These are phyloP conservation scores for Aspidapion aeneum DNA, from an alignment of 2,888 invertebrate species.

Conservation along the genomic window DNA sequence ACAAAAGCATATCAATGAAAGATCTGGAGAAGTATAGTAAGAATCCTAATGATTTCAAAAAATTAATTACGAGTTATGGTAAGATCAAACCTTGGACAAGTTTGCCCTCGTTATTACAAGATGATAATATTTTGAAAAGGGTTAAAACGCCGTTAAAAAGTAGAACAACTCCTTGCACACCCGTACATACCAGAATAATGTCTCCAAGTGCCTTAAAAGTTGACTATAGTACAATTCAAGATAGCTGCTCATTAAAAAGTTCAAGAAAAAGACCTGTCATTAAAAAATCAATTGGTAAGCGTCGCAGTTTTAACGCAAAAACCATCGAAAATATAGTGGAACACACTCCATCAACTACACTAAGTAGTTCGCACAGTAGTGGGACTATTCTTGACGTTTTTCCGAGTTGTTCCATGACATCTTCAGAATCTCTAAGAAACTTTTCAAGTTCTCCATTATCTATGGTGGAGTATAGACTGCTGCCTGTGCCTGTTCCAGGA, in stretches of 20 bases:
- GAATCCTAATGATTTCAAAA: slow-evolving; percentile 8
- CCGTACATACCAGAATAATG: slow-evolving; percentile 36
- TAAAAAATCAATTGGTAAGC: slow-evolving; percentile 24
- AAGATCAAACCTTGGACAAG: slow-evolving; percentile 48
- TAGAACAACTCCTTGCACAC: slow-evolving; percentile 44
- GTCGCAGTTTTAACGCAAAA: slow-evolving; percentile 34
- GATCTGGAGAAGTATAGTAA: slow-evolving; percentile 17
- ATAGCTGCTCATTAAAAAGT: slow-evolving; percentile 10
- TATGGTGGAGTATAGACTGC: slow-evolving; percentile 43
- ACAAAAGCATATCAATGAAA: slow-evolving; percentile 19
- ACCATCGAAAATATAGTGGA: slow-evolving; percentile 45
- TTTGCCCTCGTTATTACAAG: slow-evolving; percentile 37
- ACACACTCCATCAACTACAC: slow-evolving; percentile 40
- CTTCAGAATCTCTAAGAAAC: slow-evolving; percentile 26
- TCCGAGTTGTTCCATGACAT: slow-evolving; percentile 32
- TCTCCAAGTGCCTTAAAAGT: slow-evolving; percentile 40
- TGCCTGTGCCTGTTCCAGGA: slow-evolving; percentile 39
- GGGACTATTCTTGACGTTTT: slow-evolving; percentile 32
- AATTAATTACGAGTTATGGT: slow-evolving; percentile 30
- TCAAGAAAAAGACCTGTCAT: slow-evolving; percentile 23
- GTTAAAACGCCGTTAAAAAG: slow-evolving; percentile 34
- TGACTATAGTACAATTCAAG: slow-evolving; percentile 37
- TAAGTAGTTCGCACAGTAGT: slow-evolving; percentile 36
- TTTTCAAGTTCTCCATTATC: slow-evolving; percentile 37
- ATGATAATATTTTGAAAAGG: slow-evolving; percentile 28